These are phyloP conservation scores for Thecophora atra DNA, from an alignment of 2,888 invertebrate species.

Conservation along the genomic window DNA sequence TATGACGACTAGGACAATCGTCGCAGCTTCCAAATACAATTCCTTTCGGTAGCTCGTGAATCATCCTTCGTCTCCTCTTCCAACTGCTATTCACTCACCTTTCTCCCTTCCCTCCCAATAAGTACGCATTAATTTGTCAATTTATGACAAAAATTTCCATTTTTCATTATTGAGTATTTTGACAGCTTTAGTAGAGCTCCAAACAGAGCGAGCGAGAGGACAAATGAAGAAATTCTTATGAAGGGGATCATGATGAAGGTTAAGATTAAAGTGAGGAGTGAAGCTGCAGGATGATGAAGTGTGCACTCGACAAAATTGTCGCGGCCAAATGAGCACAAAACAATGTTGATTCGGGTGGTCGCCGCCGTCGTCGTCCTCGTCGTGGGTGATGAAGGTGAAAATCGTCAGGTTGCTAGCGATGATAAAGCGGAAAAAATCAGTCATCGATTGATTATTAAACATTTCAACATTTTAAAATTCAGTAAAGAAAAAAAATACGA, in stretches of 20 bases:
- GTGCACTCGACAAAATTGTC: slow-evolving; percentile 41
- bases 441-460: neutral
- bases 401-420: neutral
- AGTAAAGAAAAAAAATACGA: too few species aligned
- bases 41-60: neutral
- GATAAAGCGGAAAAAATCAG: slow-evolving; percentile 2
- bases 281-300: slow-evolving; percentile 27
- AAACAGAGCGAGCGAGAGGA: slow-evolving; percentile 30
- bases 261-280: slow-evolving; percentile 8
- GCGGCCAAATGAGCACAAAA: slow-evolving; percentile 46
- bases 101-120: slow-evolving; percentile 16
- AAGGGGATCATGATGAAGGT: neutral
- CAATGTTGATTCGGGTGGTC: slow-evolving; percentile 45
- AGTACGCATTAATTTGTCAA: slow-evolving; percentile 52
- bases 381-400: slow-evolving; percentile 19
- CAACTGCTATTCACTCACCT: neutral
- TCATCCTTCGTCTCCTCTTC: neutral
- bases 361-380: too few species aligned
- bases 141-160: slow-evolving; percentile 57
- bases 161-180: slow-evolving; percentile 61
- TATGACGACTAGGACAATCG: slow-evolving; percentile 37
- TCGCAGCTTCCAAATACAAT: neutral
- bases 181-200: slow-evolving; percentile 52
- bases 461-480: neutral
- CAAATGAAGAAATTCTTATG: too few species aligned